These are phyloP conservation scores for Crotalus viridis DNA, from an alignment of 2,113 vertebrate species.

Conservation along the genomic window DNA sequence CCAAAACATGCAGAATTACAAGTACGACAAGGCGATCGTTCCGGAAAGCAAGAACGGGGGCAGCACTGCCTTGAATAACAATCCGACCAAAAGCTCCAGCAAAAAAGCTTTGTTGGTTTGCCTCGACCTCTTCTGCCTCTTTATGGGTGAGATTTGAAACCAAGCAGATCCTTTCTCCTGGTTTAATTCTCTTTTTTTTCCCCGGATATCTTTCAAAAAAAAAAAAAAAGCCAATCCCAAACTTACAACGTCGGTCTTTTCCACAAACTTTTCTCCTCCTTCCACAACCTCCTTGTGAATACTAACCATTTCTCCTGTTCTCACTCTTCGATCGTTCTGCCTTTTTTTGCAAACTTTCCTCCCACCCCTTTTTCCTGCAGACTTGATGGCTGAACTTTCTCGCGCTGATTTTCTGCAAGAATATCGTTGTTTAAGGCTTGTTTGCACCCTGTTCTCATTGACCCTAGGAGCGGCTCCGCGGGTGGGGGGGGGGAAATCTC, in stretches of 20 bases:
- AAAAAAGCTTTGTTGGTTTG: slow-evolving; percentile 86
- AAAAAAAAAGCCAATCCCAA: background rate
- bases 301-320: background rate
- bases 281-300: background rate
- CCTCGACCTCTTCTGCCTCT: slow-evolving; percentile 91
- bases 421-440: background rate
- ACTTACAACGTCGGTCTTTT: background rate
- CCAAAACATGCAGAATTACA: slow-evolving; percentile 88
- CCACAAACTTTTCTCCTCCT: background rate
- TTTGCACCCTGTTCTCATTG: background rate
- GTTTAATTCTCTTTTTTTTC: background rate
- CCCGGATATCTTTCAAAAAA: background rate
- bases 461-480: background rate
- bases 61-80: slow-evolving; percentile 85
- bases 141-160: slow-evolving; percentile 83
- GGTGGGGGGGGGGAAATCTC: background rate
- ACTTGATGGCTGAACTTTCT: background rate
- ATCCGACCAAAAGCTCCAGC: slow-evolving; percentile 77
- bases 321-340: background rate
- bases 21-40: slow-evolving; percentile 96
- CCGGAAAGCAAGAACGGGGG: slow-evolving; percentile 94
- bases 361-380: background rate
- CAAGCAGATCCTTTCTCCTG: background rate
- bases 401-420: background rate
- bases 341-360: background rate